Percentiles rank a stretch among this genome's conserved stretches.
Conservation (phyloP, 2,797 vertebrate genomes). For the Poeciliopsis infans region DNA sequence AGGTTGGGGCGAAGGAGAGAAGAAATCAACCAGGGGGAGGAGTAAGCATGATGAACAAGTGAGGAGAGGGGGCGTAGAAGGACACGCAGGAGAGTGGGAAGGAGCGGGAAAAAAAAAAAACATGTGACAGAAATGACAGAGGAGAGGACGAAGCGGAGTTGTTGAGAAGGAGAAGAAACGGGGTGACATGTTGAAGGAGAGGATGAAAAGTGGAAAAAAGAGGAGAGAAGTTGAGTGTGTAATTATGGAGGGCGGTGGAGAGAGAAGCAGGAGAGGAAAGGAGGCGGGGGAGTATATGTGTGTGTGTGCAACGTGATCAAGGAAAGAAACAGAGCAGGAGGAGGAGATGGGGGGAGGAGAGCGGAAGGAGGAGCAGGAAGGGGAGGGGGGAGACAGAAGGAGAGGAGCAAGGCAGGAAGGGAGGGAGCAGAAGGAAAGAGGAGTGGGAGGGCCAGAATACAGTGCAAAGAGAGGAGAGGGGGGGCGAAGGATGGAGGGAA, state of each 20-base stretch:
- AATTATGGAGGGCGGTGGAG: conserved; percentile 58
- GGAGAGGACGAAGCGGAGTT: conserved; percentile 13
- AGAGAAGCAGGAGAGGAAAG: conserved; percentile 54
- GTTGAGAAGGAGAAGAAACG: conserved; percentile 19
- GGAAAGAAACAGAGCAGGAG: conserved; percentile 38
- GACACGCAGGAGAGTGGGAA: conserved; percentile 49
- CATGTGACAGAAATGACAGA: conserved; percentile 44
- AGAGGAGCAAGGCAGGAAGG: conserved; percentile 40
- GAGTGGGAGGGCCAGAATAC: conserved; percentile 78
- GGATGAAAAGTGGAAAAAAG: conserved; percentile 29
- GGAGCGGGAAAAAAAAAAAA: conserved; percentile 33
- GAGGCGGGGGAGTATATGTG: conserved; percentile 25
- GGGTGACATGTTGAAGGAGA: conserved; percentile 46
- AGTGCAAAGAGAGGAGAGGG: conserved; percentile 40
- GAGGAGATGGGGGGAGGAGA: conserved; percentile 39
- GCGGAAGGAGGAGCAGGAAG: conserved; percentile 30
- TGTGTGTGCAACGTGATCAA: conserved; percentile 11
- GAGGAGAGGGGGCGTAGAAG: conserved; percentile 59
- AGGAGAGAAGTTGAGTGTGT: conserved; percentile 59
- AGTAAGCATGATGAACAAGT: conserved; percentile 58
- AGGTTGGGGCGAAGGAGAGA: conserved; percentile 37
- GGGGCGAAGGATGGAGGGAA: conserved; percentile 76
- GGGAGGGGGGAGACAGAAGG: conserved; percentile 39
- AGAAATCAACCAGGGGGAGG: conserved; percentile 43
- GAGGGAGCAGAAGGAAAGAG: conserved; percentile 64